Base-by-base conservation (phyloP, 2,797 vertebrate genomes). In the Molossus molossus region DNA sequence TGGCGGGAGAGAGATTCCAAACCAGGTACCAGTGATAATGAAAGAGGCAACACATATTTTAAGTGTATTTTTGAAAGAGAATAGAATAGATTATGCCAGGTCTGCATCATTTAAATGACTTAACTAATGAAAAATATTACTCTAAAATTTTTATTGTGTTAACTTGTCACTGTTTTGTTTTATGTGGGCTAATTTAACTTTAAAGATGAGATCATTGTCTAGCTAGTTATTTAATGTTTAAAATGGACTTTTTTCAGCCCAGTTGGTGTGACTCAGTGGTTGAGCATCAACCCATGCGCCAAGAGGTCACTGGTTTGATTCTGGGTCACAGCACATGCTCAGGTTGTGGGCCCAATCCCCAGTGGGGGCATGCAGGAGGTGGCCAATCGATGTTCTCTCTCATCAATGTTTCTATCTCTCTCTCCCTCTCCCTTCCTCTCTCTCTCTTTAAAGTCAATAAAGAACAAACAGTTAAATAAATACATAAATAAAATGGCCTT, bases 201-300 rank as follows among this genome's bases (percentile, higher is more conserved):
- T 79, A 45, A 80, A 93, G 15, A 85, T 70, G 58, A 67, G 11
- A 37, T 18, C 17, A 72, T 53, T 37, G 17, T 7, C 37, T 2
- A 29, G 27, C 14, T 83, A 37, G 20, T 90, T 95, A 84, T 69
- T 83, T 57, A 80, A 72, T 23, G 27, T 86, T 92, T 23, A 58
- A 95, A 55, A 55, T 10, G 14, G 2, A 4, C 29, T 77, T 91
- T 91, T 76, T 77, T 45, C 40, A 45, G 40, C 40, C 40, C 40
- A 45, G 40, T 6, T 45, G 40, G 40, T 45, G 6, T 45, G 40
- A 6, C 40, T 45, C 40, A 45, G 5, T 45, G 40, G 40, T 45
- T 45, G 40, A 45, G 40, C 40, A 45, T 45, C 40, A 45, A 45
- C 40, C 40, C 6, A 45, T 45, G 40, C 40, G 6, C 40, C 40